A percentile compares a stretch with the other conserved stretches of the same genome.
Conservation (phyloP, 2,113 vertebrate genomes). For the Zosterops japonicus region DNA sequence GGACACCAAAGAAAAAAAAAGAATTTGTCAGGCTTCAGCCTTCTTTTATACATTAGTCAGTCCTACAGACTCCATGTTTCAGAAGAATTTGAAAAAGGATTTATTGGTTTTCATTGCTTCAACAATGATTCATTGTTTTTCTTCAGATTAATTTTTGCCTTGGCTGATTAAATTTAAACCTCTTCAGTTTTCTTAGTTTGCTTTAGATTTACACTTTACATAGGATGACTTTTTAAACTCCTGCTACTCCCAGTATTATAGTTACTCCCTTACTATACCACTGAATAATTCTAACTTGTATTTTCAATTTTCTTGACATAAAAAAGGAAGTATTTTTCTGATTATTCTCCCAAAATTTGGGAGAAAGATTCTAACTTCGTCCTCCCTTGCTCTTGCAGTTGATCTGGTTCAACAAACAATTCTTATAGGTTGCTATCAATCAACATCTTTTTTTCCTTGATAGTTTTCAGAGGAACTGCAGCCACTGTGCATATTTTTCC, state of each 20-base stretch:
- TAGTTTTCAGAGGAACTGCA: not conserved
- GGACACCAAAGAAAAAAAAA: not conserved
- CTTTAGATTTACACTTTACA: not conserved
- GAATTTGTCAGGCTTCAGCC: not conserved
- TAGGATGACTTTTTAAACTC: not conserved
- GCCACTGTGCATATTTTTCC: not conserved
- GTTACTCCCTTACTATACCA: not conserved
- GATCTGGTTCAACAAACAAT: not conserved
- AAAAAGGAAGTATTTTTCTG: not conserved
- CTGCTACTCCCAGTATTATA: not conserved
- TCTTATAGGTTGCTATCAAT: not conserved
- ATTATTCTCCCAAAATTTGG: not conserved
- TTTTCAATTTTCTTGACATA: not conserved
- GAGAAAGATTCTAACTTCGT: not conserved
- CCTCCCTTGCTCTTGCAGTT: not conserved
- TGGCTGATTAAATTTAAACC: not conserved
- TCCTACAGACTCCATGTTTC: not conserved
- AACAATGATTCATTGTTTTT: not conserved
- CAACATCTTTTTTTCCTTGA: not conserved
- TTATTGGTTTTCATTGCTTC: not conserved
- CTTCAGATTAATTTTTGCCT: not conserved
- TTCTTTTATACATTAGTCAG: not conserved
- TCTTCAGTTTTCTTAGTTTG: not conserved
- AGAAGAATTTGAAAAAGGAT: not conserved
- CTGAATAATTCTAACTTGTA: not conserved